phyloP scores from a whole-genome alignment of 2,888 invertebrate genomes.

The Lydus trimaculatus region DNA sequence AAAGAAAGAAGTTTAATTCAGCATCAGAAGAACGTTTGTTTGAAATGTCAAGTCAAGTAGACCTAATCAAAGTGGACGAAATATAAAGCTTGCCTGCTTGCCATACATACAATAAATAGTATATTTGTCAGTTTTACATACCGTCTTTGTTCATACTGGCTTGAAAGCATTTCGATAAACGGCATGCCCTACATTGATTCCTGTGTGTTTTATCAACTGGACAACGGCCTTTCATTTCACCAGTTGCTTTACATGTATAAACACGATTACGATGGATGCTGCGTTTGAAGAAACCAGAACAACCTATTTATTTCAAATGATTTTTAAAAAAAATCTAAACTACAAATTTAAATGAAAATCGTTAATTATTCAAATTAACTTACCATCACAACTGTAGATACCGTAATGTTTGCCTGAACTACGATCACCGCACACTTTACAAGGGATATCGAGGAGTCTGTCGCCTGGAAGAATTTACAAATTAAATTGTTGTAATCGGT shows the following conservation, averaged over 20 bases:
- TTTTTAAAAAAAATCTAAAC: background rate
- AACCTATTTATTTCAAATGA: slow-evolving; percentile 66
- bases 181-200: slow-evolving; percentile 96
- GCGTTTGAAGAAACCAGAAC: slow-evolving; percentile 95
- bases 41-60: no score
- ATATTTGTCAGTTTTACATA: slow-evolving; percentile 64
- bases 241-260: slow-evolving; percentile 96
- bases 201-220: slow-evolving; percentile 97
- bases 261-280: slow-evolving; percentile 96
- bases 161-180: slow-evolving; percentile 94
- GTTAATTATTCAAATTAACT: slow-evolving; percentile 50
- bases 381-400: slow-evolving; percentile 99
- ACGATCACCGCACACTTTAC: slow-evolving; percentile 98
- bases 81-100: no score
- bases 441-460: slow-evolving; percentile 96
- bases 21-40: no score
- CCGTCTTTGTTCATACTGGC: slow-evolving; percentile 99
- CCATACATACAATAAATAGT: background rate
- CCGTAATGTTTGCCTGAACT: slow-evolving; percentile 99
- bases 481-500: background rate
- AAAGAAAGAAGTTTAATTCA: no score
- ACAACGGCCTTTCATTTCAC: slow-evolving; percentile 90
- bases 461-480: slow-evolving; percentile 73
- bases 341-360: background rate
- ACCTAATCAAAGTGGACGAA: no score